Base-by-base conservation (phyloP, 2,888 invertebrate genomes). In the Aphrophora alni region DNA sequence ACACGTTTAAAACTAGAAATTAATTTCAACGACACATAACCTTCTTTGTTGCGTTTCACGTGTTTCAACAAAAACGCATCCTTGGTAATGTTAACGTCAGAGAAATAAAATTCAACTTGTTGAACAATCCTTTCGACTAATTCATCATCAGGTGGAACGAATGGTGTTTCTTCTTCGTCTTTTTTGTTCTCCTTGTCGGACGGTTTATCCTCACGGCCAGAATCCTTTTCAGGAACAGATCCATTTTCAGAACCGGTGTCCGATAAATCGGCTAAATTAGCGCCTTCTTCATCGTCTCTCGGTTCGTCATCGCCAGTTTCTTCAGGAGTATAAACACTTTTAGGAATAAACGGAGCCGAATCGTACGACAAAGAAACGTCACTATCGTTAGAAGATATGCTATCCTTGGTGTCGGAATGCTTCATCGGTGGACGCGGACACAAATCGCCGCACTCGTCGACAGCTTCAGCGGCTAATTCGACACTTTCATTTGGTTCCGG, bases 31-130 rank as follows among this genome's bases (percentile, higher is more conserved):
- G 97, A 97, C 21, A 98, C 98, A 89, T 95, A 98, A 25, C 98
- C 98, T 89, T 97, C 97, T 89, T 97, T 98, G 88, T 98, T 98
- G 78, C 98, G 92, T 80, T 96, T 93, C 26, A 98, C 97, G 88
- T 98, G 98, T 88, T 98, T 98, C 83, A 98, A 89, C 72, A 98
- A 90, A 89, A 98, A 98, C 17, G 98, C 97, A 87, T 98, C 98
- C 88, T 98, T 98, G 3, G 97, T 93, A 85, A 98, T 96, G 88
- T 97, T 97, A 76, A 95, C 96, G 87, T 98, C 97, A 82, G 97
- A 97, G 89, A 98, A 98, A 89, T 98, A 98, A 87, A 95, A 97
- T 89, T 98, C 98, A 27, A 98, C 98, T 87, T 97, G 97, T 73
- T 94, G 91, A 75, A 95, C 93, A 85, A 97, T 96, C 86, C 94